Percentiles rank a stretch among this genome's conserved stretches.
Evolutionary conservation across 1,140 invertebrate species (phyloP).

Genomic region (Phortica variegata): DNA sequence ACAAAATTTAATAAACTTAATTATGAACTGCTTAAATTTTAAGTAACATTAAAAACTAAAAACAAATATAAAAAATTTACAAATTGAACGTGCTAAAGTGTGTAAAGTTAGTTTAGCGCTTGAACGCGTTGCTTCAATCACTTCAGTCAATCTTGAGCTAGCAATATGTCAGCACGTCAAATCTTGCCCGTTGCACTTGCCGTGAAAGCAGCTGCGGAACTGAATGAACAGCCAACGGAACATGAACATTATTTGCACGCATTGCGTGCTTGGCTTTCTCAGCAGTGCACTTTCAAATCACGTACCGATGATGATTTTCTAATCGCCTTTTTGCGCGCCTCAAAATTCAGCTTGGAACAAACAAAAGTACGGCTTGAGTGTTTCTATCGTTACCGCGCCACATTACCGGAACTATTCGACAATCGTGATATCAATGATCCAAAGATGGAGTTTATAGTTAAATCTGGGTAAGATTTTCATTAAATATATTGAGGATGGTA

Average conservation of each 20-base stretch:
- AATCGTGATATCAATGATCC: slow-evolving; percentile 31
- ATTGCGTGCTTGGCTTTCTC: slow-evolving; percentile 63
- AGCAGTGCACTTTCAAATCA: slow-evolving; percentile 61
- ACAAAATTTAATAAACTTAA: too few relatives aligned
- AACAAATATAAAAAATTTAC: too few relatives aligned
- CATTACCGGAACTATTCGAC: slow-evolving; percentile 60
- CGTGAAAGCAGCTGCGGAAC: slow-evolving; percentile 45
- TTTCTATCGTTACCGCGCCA: slow-evolving; percentile 61
- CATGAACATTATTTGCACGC: slow-evolving; percentile 58
- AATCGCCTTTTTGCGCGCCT: slow-evolving; percentile 62
- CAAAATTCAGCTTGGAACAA: slow-evolving; percentile 66
- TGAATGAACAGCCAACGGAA: slow-evolving; percentile 57
- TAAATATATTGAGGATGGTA: background rate
- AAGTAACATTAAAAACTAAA: too few relatives aligned
- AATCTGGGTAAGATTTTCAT: slow-evolving; percentile 45
- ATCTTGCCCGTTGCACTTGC: slow-evolving; percentile 6
- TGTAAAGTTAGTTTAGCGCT: too few relatives aligned
- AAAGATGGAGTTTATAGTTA: slow-evolving; percentile 52
- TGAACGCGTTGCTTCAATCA: too few relatives aligned
- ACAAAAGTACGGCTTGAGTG: slow-evolving; percentile 65
- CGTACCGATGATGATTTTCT: slow-evolving; percentile 61
- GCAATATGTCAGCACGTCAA: background rate
- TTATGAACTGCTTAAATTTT: too few relatives aligned
- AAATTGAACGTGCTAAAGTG: too few relatives aligned
- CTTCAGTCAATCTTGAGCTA: background rate